Conservation (phyloP, 2,113 vertebrate genomes). For the Colossoma macropomum region DNA sequence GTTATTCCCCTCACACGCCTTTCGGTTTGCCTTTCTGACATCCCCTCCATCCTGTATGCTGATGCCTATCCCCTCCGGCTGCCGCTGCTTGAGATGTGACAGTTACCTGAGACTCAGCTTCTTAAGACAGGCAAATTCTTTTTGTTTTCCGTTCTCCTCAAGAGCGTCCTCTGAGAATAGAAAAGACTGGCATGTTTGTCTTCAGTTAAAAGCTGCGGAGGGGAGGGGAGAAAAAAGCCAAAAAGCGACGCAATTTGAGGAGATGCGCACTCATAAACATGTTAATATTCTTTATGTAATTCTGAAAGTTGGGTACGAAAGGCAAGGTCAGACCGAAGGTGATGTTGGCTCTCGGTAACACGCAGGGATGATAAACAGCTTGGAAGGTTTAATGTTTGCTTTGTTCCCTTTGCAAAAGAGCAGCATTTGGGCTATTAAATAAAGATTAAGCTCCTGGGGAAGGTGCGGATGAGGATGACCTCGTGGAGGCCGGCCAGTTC, state of each 20-base stretch:
- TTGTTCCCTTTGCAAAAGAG: background rate
- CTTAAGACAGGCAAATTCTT: conserved; percentile 37
- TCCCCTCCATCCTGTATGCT: conserved; percentile 42
- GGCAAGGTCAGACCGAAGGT: conserved; percentile 20
- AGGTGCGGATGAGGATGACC: background rate
- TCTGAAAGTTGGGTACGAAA: conserved; percentile 6
- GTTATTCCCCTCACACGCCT: conserved; percentile 49
- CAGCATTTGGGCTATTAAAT: background rate
- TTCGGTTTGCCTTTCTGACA: conserved; percentile 39
- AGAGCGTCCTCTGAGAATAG: conserved; percentile 45
- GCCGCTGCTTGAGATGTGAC: conserved; percentile 50
- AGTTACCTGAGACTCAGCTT: conserved; percentile 53
- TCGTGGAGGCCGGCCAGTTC: background rate
- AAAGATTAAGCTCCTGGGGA: background rate
- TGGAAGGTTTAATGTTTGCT: background rate
- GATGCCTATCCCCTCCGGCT: conserved; percentile 43
- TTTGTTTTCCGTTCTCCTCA: conserved; percentile 25
- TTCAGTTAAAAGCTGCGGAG: conserved; percentile 32
- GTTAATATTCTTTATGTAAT: conserved; percentile 32
- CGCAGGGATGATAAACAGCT: background rate
- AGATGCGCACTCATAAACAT: background rate
- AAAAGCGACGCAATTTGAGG: conserved; percentile 11
- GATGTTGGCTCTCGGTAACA: background rate
- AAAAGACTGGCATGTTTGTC: conserved; percentile 45
- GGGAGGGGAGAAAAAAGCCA: background rate